Base-by-base conservation (phyloP, 2,113 vertebrate species). In the Coptodon rendalli region DNA sequence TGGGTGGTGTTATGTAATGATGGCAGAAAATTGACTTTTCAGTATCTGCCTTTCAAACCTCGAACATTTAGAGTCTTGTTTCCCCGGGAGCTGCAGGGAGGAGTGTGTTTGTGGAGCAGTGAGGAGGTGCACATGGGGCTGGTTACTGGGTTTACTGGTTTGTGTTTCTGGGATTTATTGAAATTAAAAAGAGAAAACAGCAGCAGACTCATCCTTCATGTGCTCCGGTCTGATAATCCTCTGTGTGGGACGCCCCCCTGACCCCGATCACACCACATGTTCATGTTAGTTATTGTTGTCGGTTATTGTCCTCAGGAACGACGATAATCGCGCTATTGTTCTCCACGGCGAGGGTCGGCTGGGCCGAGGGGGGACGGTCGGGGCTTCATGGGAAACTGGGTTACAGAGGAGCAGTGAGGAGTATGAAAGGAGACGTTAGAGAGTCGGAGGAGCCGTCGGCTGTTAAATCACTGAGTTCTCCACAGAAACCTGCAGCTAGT, bases 381-480 rank as follows among this genome's bases (percentile, higher is more conserved):
- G 59, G 86, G 80, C 79, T 90, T 82, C 80, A 73, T 14, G 50
- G 56, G 89, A 95, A 95, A 95, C 86, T 95, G 87, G 94, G 93
- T 94, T 93, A 94, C 38, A 61, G 78, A 81, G 83, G 71, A 79
- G 86, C 80, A 68, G 89, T 22, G 31, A 81, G 61, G 68, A 80
- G 31, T 73, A 87, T 66, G 50, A 82, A 17, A 53, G 79, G 52
- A 84, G 85, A 80, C 43, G 12, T 87, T 11, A 52, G 88, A 2
- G 14, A 57, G 87, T 89, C 82, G 83, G 52, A 34, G 79, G 85
- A 24, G 8, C 1, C 85, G 85, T 87, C 83, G 80, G 81, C 87
- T 83, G 86, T 84, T 76, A 80, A 78, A 92, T 68, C 53, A 11
- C 45, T 36, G 22, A 1, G 9, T 5, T 29, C 6, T 78, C 9